Conservation (phyloP, 2,888 invertebrate species). For the Punctoribates punctum region DNA sequence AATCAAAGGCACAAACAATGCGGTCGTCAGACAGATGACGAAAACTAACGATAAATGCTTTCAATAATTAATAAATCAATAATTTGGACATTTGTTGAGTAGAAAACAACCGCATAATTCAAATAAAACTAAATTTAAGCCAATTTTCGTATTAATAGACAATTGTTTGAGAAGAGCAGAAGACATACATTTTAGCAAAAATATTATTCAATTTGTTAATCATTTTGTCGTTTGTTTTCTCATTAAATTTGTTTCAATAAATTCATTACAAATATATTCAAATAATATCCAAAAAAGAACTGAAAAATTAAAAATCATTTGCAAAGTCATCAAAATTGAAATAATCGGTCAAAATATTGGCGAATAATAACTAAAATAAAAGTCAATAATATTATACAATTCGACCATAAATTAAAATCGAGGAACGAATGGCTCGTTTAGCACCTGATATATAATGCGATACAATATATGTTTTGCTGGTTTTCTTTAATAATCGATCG, state of each 20-base stretch:
- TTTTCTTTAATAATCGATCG: background rate
- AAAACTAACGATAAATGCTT: background rate
- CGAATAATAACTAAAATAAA: background rate
- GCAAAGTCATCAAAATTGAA: background rate
- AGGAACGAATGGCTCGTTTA: constrained; percentile 18
- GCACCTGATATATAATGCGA: constrained; percentile 28
- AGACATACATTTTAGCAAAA: background rate
- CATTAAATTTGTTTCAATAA: background rate
- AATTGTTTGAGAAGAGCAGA: background rate
- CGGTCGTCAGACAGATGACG: background rate
- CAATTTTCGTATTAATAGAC: background rate
- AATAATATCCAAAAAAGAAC: background rate
- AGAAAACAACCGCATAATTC: background rate
- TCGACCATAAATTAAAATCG: background rate
- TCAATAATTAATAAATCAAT: background rate
- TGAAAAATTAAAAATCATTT: background rate
- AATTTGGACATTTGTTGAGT: background rate
- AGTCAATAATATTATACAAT: constrained; percentile 20
- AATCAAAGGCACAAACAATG: constrained; percentile 18
- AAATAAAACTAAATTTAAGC: background rate
- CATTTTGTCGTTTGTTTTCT: background rate
- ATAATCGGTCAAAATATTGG: background rate
- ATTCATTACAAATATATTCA: constrained; percentile 7
- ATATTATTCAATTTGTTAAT: background rate
- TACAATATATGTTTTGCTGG: background rate